These are phyloP conservation scores for Atherinosoma microstoma DNA, from an alignment of 2,797 vertebrate genomes.

Conservation along the genomic window DNA sequence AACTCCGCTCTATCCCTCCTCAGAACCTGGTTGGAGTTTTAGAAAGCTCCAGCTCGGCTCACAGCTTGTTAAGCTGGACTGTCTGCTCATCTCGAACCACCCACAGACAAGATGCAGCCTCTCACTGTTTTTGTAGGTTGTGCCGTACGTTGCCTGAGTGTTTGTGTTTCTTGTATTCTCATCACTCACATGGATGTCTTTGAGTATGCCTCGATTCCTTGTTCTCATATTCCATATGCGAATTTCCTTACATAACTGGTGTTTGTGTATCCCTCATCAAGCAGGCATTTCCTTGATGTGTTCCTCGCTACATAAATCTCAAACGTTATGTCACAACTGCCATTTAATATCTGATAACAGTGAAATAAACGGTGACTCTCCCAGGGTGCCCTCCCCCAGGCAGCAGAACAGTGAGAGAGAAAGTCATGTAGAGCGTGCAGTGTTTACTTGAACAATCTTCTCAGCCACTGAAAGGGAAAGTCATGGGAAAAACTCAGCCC, in stretches of 20 bases:
- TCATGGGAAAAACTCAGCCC: slow-evolving; percentile 26
- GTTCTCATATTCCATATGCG: slow-evolving; percentile 45
- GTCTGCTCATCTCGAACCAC: slow-evolving; percentile 55
- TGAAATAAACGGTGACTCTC: slow-evolving; percentile 45
- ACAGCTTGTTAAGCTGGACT: slow-evolving; percentile 47
- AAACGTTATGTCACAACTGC: slow-evolving; percentile 19
- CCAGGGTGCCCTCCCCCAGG: slow-evolving; percentile 27
- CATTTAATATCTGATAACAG: slow-evolving; percentile 46
- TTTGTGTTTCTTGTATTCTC: background rate
- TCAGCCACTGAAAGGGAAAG: slow-evolving; percentile 36
- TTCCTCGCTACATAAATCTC: slow-evolving; percentile 26
- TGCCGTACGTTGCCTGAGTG: background rate
- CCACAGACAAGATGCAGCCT: slow-evolving; percentile 56
- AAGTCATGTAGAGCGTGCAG: slow-evolving; percentile 6
- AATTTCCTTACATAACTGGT: slow-evolving; percentile 38
- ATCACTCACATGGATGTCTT: slow-evolving; percentile 4
- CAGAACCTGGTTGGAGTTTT: background rate
- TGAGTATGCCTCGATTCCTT: slow-evolving; percentile 19
- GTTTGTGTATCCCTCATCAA: slow-evolving; percentile 22
- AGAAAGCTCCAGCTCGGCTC: slow-evolving; percentile 47
- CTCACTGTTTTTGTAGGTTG: slow-evolving; percentile 29
- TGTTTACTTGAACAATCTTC: slow-evolving; percentile 63
- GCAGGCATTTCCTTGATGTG: slow-evolving; percentile 16
- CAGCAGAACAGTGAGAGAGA: slow-evolving; percentile 1
- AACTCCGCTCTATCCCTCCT: background rate